Evolutionary conservation across 2,113 vertebrate species (phyloP).

Genomic region (Pelodiscus sinensis): DNA sequence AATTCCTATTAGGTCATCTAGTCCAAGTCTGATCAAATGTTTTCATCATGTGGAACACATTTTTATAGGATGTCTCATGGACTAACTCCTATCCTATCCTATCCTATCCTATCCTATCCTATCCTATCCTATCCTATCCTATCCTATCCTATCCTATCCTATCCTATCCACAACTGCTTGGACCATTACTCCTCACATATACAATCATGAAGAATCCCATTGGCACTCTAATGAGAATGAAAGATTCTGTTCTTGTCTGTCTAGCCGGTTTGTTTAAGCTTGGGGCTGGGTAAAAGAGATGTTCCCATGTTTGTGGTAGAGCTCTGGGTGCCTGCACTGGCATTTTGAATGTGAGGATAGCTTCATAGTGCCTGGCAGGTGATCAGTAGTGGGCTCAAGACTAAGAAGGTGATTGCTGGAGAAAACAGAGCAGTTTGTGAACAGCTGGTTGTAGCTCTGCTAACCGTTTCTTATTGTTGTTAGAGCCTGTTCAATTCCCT

Average conservation of each 20-base stretch:
- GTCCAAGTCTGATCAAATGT: not conserved
- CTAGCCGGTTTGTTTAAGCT: not conserved
- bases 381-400: not conserved
- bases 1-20: not conserved
- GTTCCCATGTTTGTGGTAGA: fast-evolving
- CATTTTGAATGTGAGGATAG: not conserved
- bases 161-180: not conserved
- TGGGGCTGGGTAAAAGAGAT: not conserved
- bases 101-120: too few species aligned
- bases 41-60: not conserved
- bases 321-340: not conserved
- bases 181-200: not conserved
- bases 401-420: not conserved
- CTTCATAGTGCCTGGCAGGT: not conserved
- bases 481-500: not conserved
- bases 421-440: not conserved
- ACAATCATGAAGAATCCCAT: not conserved
- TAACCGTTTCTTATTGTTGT: fast-evolving
- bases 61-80: not conserved
- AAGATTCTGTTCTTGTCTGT: not conserved
- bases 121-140: not conserved
- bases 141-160: too few species aligned
- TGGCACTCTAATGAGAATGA: not conserved
- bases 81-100: not conserved
- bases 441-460: not conserved